A percentile compares a stretch with the other conserved stretches of the same genome.
These are phyloP conservation scores for Zaprionus lineosus DNA, from an alignment of 2,888 invertebrate genomes.

Conservation along the genomic window DNA sequence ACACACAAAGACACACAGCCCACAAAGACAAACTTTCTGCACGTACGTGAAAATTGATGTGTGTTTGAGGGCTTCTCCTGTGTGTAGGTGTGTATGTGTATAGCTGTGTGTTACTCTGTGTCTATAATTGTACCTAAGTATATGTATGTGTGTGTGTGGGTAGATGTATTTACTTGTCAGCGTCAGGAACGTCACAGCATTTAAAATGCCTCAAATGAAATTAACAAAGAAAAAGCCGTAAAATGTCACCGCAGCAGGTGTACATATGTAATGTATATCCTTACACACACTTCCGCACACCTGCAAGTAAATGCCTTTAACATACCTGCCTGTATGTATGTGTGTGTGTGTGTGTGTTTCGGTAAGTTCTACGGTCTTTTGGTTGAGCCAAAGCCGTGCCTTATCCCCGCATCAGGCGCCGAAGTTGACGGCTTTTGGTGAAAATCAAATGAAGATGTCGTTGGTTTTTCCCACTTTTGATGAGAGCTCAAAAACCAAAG, in stretches of 20 bases:
- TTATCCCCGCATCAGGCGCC: constrained; percentile 56
- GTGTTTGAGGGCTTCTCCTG: too few species aligned
- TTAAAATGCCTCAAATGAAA: constrained; percentile 76
- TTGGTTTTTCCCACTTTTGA: constrained; percentile 5
- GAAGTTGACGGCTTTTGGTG: constrained; percentile 50
- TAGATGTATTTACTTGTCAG: constrained; percentile 69
- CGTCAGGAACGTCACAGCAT: constrained; percentile 69
- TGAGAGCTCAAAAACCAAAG: background rate
- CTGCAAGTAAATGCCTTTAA: background rate
- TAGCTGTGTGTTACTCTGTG: constrained; percentile 8
- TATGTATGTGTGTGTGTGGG: constrained; percentile 3
- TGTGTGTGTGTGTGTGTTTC: constrained; percentile 12
- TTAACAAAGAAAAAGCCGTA: constrained; percentile 75
- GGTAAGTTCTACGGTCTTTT: constrained; percentile 20
- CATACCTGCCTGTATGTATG: constrained; percentile 3
- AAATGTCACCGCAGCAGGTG: constrained; percentile 76
- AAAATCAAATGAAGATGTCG: constrained; percentile 61
- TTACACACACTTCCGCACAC: constrained; percentile 7
- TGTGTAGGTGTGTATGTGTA: constrained; percentile 16
- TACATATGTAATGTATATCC: constrained; percentile 34
- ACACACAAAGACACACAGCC: constrained; percentile 19
- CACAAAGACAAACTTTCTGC: constrained; percentile 38
- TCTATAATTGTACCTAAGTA: background rate
- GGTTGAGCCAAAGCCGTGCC: constrained; percentile 41
- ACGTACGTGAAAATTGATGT: constrained; percentile 27